phyloP scores from a whole-genome alignment of 2,113 vertebrate genomes.

The Bufo bufo region DNA sequence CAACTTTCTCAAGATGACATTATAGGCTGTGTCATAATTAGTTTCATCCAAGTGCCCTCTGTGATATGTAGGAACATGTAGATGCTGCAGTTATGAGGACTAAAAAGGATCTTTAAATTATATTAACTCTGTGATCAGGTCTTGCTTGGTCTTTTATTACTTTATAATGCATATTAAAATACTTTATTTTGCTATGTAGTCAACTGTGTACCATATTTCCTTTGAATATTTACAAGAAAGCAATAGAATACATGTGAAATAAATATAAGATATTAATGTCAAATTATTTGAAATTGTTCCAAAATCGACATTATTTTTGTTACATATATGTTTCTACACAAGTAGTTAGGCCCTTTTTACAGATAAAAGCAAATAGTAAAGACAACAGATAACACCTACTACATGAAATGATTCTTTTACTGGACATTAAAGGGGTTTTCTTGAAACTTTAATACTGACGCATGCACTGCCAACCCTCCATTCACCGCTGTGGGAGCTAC shows the following conservation, averaged over 20 bases:
- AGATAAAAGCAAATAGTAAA: too few species aligned
- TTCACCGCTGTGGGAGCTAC: too few species aligned
- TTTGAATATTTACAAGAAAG: background rate
- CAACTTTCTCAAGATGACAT: constrained; percentile 41
- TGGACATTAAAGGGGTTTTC: too few species aligned
- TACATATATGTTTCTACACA: background rate
- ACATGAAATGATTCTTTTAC: too few species aligned
- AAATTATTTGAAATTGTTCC: background rate
- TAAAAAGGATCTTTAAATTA: constrained; percentile 14
- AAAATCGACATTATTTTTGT: background rate
- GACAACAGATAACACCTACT: too few species aligned
- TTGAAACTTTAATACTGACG: too few species aligned
- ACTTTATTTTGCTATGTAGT: background rate
- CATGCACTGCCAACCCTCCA: too few species aligned
- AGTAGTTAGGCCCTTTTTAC: too few species aligned
- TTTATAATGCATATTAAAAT: background rate
- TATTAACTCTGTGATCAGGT: background rate
- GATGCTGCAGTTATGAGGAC: background rate
- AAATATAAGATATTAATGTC: background rate
- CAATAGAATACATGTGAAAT: background rate
- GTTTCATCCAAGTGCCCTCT: constrained; percentile 5
- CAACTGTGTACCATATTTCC: background rate
- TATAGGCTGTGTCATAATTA: constrained; percentile 27
- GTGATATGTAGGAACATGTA: constrained; percentile 15
- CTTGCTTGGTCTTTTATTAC: constrained; percentile 17